Base-by-base conservation (phyloP, 2,797 vertebrate species). In the Orientallactaga sibirica region DNA sequence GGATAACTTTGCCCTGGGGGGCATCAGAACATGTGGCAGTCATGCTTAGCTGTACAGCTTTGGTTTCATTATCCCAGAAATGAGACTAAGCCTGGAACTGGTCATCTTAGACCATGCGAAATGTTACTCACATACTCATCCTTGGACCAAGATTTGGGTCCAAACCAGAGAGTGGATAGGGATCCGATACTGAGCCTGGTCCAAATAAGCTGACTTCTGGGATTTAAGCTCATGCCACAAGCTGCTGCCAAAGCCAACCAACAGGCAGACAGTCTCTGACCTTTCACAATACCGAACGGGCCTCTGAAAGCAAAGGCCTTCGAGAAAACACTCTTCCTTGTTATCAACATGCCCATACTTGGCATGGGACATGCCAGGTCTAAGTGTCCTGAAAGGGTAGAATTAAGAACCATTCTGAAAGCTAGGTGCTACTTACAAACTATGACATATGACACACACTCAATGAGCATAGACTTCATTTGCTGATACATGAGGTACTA, bases 121-220 rank as follows among this genome's bases (percentile, higher is more conserved):
- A 52, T 80, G 78, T 94, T 92, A 96, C 90, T 94, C 88, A 95
- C 0, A 1, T 76, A 84, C 70, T 27, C 77, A 94, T 93, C 74
- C 68, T 81, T 93, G 77, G 80, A 41, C 86, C 62, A 70, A 92
- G 61, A 33, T 61, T 75, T 81, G 80, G 68, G 77, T 73, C n/a
- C 37, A 37, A 78, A 33, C 79, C 80, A 93, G 90, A 86, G 61
- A 73, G 37, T 5, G 85, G 43, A n/a, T 75, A 74, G 27, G 14
- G 81, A 64, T 78, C 24, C 29, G 24, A 10, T 81, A 61, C 22
- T 5, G 43, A 73, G 41, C 87, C 58, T 86, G 80, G 2, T 78
- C 84, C 52, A 92, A 78, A 86, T 43, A 61, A 88, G 37, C 37
- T 89, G 75, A 82, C 24, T 20, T 18, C 52, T 90, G 25, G 76